Base-by-base conservation (phyloP, 2,888 invertebrate species). In the Conchocele bisecta region DNA sequence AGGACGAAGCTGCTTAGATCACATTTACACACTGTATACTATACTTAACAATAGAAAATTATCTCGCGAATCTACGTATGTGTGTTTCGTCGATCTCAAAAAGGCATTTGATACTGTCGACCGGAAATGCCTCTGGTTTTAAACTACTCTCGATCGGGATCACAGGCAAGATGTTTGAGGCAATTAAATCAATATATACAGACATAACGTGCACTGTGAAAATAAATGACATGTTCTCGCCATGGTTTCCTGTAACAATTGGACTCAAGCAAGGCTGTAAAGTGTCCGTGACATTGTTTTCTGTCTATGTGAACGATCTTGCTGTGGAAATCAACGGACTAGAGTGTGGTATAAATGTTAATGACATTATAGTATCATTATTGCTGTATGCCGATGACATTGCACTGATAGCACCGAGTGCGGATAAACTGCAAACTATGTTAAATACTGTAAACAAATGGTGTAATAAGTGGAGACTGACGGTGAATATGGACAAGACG, bases 261-360 rank as follows among this genome's bases (percentile, higher is more conserved):
- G 50, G 50, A 17, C 29, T 50, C 7, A 50, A 50, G 15, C 50
- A 50, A 17, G 50, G 50, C 5, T 50, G 50, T 50, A 50, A 50
- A 22, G 9, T 50, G 7, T 50, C 50, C 6, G 29, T 31, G 4
- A 50, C 50, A 5, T 6, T 50, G 50, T 50, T 50, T 29, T 50
- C 50, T 6, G n/a, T 26, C 3, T 50, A 50, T n/a, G 17, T 50
- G 17, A 50, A 50, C 20, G 50, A 50, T 15, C 17, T 50, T 9
- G 50, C 50, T 4, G n/a, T 17, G 5, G 50, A 26, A 28, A 50
- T 50, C 17, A 50, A 50, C n/a, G n/a, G n/a, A 50, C 15, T 50
- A 31, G n/a, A 29, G 9, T n/a, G 28, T 5, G 50, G 50, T 4
- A 20, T 50, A n/a, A 31, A 50, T 4, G 31, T 50, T 50, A 31